These are phyloP conservation scores for Callorhinus ursinus DNA, from an alignment of 2,113 vertebrate species.

Conservation along the genomic window DNA sequence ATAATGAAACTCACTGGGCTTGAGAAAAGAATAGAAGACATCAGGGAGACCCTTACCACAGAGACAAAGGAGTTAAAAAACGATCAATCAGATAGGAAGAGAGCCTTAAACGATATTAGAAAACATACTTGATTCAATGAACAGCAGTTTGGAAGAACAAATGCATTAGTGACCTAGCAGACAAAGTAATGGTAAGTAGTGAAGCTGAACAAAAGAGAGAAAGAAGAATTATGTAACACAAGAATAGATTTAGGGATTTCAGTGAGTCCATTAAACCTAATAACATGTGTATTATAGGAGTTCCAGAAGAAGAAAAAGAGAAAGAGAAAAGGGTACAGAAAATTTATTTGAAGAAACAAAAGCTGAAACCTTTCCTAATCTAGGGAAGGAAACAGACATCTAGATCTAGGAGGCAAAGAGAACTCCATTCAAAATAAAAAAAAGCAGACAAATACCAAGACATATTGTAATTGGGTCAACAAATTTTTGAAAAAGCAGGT, in stretches of 20 bases:
- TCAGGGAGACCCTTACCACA: neutral
- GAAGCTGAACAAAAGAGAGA: neutral
- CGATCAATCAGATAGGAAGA: neutral
- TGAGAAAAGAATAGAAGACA: neutral
- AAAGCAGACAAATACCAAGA: neutral
- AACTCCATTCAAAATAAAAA: neutral
- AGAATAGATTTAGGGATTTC: neutral
- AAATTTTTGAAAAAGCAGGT: no score
- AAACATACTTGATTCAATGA: neutral
- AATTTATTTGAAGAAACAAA: neutral
- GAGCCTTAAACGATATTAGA: neutral
- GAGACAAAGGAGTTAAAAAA: neutral
- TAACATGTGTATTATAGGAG: neutral
- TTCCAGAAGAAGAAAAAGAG: neutral
- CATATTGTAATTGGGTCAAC: neutral
- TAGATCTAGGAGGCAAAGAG: neutral
- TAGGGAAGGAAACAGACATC: neutral
- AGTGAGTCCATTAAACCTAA: neutral
- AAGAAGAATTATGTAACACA: neutral
- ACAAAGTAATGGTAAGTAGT: neutral
- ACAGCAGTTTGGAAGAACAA: neutral
- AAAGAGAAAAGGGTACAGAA: neutral
- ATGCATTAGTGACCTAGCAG: neutral
- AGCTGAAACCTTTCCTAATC: neutral
- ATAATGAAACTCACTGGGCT: neutral